Evolutionary conservation across 2,113 vertebrate genomes (phyloP), one percentile per base, ranked within the genome.

Genomic region (Symphodus melops): DNA sequence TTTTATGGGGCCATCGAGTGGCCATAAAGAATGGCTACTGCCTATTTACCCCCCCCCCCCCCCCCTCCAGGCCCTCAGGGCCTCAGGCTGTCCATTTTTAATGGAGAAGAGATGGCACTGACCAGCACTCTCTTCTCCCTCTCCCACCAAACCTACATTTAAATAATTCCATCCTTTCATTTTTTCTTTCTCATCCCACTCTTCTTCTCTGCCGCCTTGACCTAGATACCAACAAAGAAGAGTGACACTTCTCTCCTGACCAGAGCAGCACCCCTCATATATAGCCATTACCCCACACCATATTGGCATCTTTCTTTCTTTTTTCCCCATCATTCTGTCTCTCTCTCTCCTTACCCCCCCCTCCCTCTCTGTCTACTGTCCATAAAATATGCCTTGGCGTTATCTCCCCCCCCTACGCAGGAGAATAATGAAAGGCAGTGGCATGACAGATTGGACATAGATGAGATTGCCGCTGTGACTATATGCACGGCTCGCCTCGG

Each of bases 381-480:
- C 94, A 90, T 95, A 95, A 96, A 96, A 96, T 93, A 94, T 86
- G 92, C 92, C 93, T 94, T 17, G 44, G 77, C 79, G 70, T 92
- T 86, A 92, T 95, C 93, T 92, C 92, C 86, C 82, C 86, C 86
- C 90, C 88, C 88, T n/a, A 86, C 90, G 84, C 92, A 92, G 92
- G 87, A 92, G 92, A 92, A 94, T 94, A 95, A 94, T 93, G 89
- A 92, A 95, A 95, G 93, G 93, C 85, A 91, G 94, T 93, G 91
- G 86, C 93, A 93, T 95, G 94, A 95, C 94, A 95, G 94, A 95
- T 95, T 96, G 94, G 93, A 94, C 93, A 94, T 93, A 92, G 90
- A 93, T 89, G 88, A 95, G 91, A 92, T 94, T 93, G 91, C 92
- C 82, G 91, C 91, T 93, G 92, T 93, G 92, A 95, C 93, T 94